Evolutionary conservation across 2,888 invertebrate species (phyloP), one percentile per base, ranked within the genome.

Genomic region (Germaria angustata): DNA sequence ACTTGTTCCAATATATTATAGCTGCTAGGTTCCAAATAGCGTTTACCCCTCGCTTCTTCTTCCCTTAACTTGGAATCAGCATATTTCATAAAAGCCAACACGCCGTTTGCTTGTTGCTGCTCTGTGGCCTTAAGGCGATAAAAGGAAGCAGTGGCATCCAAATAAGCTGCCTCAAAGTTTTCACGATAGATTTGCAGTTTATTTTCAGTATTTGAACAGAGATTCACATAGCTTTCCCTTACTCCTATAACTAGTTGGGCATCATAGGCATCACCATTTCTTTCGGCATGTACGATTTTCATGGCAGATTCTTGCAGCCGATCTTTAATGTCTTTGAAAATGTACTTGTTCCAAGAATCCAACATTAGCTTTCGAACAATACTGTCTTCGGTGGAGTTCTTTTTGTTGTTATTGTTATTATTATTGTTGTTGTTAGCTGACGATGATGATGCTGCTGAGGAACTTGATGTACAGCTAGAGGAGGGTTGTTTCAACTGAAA

Each of bases 221-320:
- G 93, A 92, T 99, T 98, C 11, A 99, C 99, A 92, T 99, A 99
- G 46, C 98, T 98, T 92, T 99, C 99, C 85, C 99, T 93, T 49
- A 99, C 99, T 73, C 99, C 99, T 88, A 99, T 98, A 71, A 99
- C 99, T 84, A 99, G 93, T 90, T 98, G 97, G 17, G 98, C 97
- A 92, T 99, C 99, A 92, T 99, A 99, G 3, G 98, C 97, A 92
- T 99, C 98, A 1, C 99, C 99, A 91, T 98, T 98, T 84, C 99
- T 93, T 91, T 99, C 99, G 2, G 98, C 96, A 90, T 98, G 96
- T 8, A 99, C 98, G 84, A 99, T 93, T 92, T 98, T 97, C 98
- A 99, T 99, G 2, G 99, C 99, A 86, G 98, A 98, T 89, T 96
- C 96, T 46, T 98, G 97, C 61, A 98, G 92, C 84, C 97, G 94